Evolutionary conservation across 2,113 vertebrate species (phyloP).

Genomic region (Heterocephalus glaber): DNA sequence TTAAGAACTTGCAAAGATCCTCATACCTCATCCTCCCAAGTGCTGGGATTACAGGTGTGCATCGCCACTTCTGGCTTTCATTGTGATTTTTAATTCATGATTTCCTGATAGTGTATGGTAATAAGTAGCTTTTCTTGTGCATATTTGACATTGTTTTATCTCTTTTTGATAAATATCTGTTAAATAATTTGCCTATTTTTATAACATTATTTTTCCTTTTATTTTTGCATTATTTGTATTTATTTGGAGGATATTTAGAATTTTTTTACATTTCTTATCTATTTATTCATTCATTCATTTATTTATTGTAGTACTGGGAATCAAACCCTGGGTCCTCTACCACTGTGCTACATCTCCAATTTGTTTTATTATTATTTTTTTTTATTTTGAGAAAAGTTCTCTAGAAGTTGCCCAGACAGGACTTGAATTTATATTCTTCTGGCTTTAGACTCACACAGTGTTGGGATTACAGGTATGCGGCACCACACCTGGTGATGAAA

Average conservation of each 20-base stretch:
- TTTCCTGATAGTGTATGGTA: not conserved
- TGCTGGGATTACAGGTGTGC: too few species aligned
- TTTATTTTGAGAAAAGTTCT: not conserved
- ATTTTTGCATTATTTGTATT: not conserved
- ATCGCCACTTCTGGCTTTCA: not conserved
- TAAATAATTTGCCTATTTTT: conserved; percentile 9
- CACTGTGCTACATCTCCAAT: not conserved
- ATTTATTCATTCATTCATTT: too few species aligned
- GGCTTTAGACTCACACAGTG: not conserved
- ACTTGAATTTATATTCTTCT: not conserved
- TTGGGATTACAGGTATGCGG: not conserved
- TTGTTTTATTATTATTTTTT: not conserved
- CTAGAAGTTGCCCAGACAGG: not conserved
- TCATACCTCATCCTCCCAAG: too few species aligned
- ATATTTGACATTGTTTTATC: not conserved
- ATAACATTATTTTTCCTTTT: not conserved
- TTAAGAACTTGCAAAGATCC: too few species aligned
- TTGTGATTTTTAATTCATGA: not conserved
- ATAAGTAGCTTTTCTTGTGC: not conserved
- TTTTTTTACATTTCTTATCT: too few species aligned
- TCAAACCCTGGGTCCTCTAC: not conserved
- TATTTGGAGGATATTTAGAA: not conserved
- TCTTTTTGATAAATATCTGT: not conserved
- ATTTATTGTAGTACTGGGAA: not conserved
- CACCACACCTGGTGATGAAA: not conserved